phyloP scores from a whole-genome alignment of 1,140 invertebrate species.

The Coptotermes formosanus region DNA sequence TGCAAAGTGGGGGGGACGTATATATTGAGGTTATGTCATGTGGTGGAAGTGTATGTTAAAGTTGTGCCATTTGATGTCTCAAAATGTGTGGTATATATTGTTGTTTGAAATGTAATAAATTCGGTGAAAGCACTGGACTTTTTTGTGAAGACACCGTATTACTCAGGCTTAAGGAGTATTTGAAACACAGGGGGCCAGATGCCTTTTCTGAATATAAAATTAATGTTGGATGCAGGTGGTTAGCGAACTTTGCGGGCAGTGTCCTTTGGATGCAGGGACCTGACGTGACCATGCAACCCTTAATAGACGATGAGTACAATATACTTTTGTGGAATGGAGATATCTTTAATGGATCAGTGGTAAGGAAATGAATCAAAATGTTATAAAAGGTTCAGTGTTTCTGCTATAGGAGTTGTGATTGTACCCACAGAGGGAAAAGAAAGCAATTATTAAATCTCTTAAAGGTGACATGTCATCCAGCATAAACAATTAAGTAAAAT shows the following conservation, averaged over 20 bases:
- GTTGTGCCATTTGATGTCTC: too few species aligned
- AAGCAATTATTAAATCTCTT: too few species aligned
- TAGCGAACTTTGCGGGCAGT: conserved; percentile 55
- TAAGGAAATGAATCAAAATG: not conserved
- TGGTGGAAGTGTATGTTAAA: too few species aligned
- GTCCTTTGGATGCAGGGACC: conserved; percentile 72
- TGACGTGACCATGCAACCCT: conserved; percentile 57
- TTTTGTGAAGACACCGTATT: not conserved
- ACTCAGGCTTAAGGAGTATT: not conserved
- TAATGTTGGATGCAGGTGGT: not conserved
- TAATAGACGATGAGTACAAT: conserved; percentile 54
- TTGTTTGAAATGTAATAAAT: not conserved
- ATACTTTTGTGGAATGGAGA: conserved; percentile 81
- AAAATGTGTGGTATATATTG: not conserved
- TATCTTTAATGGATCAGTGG: conserved; percentile 58
- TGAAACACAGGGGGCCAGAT: conserved; percentile 29
- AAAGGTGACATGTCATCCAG: too few species aligned
- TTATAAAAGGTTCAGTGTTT: too few species aligned
- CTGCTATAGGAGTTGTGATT: too few species aligned
- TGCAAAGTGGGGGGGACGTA: too few species aligned
- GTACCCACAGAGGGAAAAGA: too few species aligned
- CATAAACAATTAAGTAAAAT: too few species aligned
- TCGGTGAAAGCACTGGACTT: not conserved
- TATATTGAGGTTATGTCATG: too few species aligned
- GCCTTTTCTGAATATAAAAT: not conserved